Evolutionary conservation across 2,888 invertebrate species (phyloP), one percentile per base, ranked within the genome.

Genomic region (Corythucha ciliata): DNA sequence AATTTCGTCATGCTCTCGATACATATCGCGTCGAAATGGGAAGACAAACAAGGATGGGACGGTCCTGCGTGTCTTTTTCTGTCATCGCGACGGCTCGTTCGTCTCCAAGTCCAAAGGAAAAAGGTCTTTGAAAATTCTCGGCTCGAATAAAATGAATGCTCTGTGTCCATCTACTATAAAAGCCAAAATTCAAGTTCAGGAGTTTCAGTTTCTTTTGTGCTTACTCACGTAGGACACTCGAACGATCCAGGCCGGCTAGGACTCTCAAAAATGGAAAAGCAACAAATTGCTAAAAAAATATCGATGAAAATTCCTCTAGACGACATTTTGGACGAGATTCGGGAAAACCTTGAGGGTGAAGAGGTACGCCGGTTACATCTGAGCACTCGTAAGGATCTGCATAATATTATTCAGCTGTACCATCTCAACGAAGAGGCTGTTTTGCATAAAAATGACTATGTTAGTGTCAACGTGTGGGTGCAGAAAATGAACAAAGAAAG

Each of bases 181-280:
- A 44, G 41, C 59, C 6, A 57, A 53, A 27, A 50, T 22, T 45
- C 37, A 16, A 49, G 48, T 22, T 52, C 55, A 36, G 52, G 55
- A 1, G 47, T 48, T 20, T 27, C 48, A 14, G 57, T 61, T 0
- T 37, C 46, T 12, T 62, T 57, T 48, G 6, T 56, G 14, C 44
- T 49, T 22, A 58, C 56, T 1, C 63, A 64, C 51, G 56, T 63
- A 8, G 64, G 63, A 8, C 63, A 64, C 50, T 54, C 45, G 5
- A 53, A 41, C 36, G 63, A 63, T 34, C 46, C 63, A 16, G 56
- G 40, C 36, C 58, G 56, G 34, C 48, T 64, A 36, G 42, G 45
- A 26, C 48, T 64, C n/a, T 57, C 57, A 16, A 24, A 46, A 44
- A 47, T 48, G n/a, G 61, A 63, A 36, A 45, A 57, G 36, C 46